phyloP scores from a whole-genome alignment of 2,797 vertebrate species.

The Trichosurus vulpecula region DNA sequence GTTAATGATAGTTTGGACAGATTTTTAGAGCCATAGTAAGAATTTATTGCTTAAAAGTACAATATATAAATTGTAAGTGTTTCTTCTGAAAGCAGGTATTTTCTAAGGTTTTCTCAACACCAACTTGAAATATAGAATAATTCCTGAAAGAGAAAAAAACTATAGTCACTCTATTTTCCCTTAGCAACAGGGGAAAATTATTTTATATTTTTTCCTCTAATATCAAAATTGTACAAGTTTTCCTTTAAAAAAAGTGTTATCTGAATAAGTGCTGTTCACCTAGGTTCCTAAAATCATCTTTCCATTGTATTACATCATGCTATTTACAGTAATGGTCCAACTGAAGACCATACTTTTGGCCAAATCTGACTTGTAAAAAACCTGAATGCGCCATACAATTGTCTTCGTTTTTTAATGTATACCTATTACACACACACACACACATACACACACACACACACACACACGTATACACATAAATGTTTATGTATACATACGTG shows the following conservation, averaged over 20 bases:
- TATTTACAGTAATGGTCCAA: background rate
- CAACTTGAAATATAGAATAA: conserved; percentile 77
- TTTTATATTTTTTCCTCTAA: conserved; percentile 51
- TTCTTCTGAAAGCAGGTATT: conserved; percentile 75
- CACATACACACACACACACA: background rate
- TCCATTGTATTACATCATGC: background rate
- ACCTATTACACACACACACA: background rate
- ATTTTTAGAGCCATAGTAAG: conserved; percentile 73
- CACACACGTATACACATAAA: background rate
- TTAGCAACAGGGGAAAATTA: conserved; percentile 44
- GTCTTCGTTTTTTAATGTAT: background rate
- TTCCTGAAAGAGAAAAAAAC: conserved; percentile 74
- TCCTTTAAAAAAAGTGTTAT: conserved; percentile 31
- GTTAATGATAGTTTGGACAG: conserved; percentile 74
- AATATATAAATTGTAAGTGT: conserved; percentile 72
- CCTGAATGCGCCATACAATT: background rate
- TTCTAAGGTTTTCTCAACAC: conserved; percentile 77
- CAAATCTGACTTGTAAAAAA: background rate
- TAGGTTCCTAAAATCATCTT: background rate
- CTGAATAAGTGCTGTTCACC: background rate
- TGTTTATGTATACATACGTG: background rate
- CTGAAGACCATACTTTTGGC: background rate
- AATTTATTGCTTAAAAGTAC: conserved; percentile 73
- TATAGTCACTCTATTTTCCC: conserved; percentile 61
- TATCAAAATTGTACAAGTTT: conserved; percentile 40